A percentile compares a stretch with the other conserved stretches of the same genome.
Evolutionary conservation across 2,797 vertebrate genomes (phyloP).

Genomic region (Rachycentron canadum): DNA sequence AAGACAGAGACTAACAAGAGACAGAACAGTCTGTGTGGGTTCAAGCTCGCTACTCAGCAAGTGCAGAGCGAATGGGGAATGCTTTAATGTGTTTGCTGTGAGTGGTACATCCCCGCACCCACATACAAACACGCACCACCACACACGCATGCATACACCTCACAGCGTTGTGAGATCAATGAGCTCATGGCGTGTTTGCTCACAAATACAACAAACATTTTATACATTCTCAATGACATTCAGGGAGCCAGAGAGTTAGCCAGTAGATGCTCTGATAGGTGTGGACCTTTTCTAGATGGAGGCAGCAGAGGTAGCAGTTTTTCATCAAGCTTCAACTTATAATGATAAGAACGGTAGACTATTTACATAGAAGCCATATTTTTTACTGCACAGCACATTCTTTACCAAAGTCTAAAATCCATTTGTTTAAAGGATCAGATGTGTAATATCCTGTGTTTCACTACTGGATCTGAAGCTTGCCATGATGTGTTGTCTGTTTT

Average conservation of each 20-base stretch:
- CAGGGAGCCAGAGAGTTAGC: constrained; percentile 66
- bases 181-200: constrained; percentile 30
- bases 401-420: constrained; percentile 40
- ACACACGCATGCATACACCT: constrained; percentile 27
- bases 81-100: constrained; percentile 71
- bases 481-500: constrained; percentile 27
- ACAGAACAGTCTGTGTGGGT: constrained; percentile 70
- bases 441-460: constrained; percentile 33
- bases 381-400: constrained; percentile 37
- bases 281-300: constrained; percentile 54
- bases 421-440: constrained; percentile 29
- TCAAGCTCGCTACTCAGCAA: constrained; percentile 55
- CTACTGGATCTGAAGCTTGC: constrained; percentile 19
- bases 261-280: constrained; percentile 54
- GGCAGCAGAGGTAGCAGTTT: constrained; percentile 41
- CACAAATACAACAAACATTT: constrained; percentile 20
- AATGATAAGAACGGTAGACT: constrained; percentile 36
- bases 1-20: constrained; percentile 77
- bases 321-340: constrained; percentile 58
- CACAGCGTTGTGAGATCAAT: constrained; percentile 38
- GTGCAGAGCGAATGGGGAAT: constrained; percentile 59
- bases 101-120: constrained; percentile 54
- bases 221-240: constrained; percentile 50
- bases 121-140: constrained; percentile 16
- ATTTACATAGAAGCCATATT: constrained; percentile 69